Evolutionary conservation across 1,140 invertebrate genomes (phyloP).

Genomic region (Fopius arisanus): DNA sequence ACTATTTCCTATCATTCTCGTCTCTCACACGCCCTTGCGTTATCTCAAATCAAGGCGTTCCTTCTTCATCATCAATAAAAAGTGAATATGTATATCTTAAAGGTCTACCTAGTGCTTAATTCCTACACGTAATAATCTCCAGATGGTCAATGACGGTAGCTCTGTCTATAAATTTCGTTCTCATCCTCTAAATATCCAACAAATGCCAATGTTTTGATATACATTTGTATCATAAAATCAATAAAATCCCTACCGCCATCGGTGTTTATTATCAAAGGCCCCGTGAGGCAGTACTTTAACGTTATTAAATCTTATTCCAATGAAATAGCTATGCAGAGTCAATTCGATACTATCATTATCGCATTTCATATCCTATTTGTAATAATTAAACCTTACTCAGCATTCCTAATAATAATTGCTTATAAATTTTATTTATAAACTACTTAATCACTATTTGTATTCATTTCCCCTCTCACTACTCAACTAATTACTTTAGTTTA

Average conservation of each 20-base stretch:
- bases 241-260: constrained; percentile 28
- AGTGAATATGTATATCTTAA: constrained; percentile 50
- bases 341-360: constrained; percentile 39
- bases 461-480: background rate
- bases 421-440: constrained; percentile 8
- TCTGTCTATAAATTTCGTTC: background rate
- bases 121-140: constrained; percentile 61
- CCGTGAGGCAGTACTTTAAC: constrained; percentile 56
- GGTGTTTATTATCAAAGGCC: constrained; percentile 59
- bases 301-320: constrained; percentile 49
- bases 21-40: constrained; percentile 33
- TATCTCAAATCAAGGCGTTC: constrained; percentile 36
- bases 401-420: constrained; percentile 16
- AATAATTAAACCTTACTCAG: constrained; percentile 15
- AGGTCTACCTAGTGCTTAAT: constrained; percentile 37
- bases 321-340: constrained; percentile 47
- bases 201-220: background rate
- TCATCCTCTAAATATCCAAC: background rate
- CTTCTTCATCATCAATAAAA: constrained; percentile 18
- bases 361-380: background rate
- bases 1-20: constrained; percentile 13
- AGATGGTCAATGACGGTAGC: constrained; percentile 48
- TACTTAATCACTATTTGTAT: constrained; percentile 22
- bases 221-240: constrained; percentile 18
- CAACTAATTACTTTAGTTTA: background rate